Conservation (phyloP, 2,113 vertebrate species). For the Sebastes schlegelii region DNA sequence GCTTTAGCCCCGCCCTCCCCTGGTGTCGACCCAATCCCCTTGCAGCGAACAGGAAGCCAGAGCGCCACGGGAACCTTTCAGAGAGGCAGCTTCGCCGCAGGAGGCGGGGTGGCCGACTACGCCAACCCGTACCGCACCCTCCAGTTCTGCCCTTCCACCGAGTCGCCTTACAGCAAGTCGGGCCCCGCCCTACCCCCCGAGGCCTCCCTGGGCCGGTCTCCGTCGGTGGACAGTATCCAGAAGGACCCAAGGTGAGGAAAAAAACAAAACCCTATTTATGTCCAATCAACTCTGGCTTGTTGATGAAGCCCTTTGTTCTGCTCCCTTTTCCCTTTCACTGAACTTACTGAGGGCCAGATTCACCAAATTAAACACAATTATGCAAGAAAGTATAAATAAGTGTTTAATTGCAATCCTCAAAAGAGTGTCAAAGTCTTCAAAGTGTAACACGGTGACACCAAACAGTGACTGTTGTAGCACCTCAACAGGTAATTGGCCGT, state of each 20-base stretch:
- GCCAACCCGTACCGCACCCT: slow-evolving; percentile 97
- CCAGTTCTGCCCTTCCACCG: slow-evolving; percentile 97
- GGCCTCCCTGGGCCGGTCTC: slow-evolving; percentile 94
- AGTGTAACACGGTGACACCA: slow-evolving; percentile 22
- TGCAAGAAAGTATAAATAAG: not conserved
- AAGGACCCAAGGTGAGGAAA: slow-evolving; percentile 97
- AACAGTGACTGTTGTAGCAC: slow-evolving; percentile 22
- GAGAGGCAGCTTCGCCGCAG: slow-evolving; percentile 93
- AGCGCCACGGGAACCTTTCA: slow-evolving; percentile 92
- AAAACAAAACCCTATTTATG: not conserved
- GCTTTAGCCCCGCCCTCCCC: slow-evolving; percentile 98
- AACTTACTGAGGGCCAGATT: slow-evolving; percentile 80
- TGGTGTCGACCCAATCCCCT: slow-evolving; percentile 98
- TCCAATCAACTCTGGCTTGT: slow-evolving; percentile 46
- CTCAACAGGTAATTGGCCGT: slow-evolving; percentile 36
- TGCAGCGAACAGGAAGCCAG: slow-evolving; percentile 99
- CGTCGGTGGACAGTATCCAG: slow-evolving; percentile 99
- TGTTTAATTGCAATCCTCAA: slow-evolving; percentile 14
- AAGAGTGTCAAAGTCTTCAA: slow-evolving; percentile 16
- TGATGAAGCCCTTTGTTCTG: slow-evolving; percentile 55
- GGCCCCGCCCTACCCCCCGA: slow-evolving; percentile 96
- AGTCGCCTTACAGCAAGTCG: slow-evolving; percentile 99
- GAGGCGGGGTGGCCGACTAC: slow-evolving; percentile 89
- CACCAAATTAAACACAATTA: slow-evolving; percentile 40
- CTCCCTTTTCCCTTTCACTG: slow-evolving; percentile 64